Base-by-base conservation (phyloP, 2,113 vertebrate genomes). In the Narcine bancroftii region DNA sequence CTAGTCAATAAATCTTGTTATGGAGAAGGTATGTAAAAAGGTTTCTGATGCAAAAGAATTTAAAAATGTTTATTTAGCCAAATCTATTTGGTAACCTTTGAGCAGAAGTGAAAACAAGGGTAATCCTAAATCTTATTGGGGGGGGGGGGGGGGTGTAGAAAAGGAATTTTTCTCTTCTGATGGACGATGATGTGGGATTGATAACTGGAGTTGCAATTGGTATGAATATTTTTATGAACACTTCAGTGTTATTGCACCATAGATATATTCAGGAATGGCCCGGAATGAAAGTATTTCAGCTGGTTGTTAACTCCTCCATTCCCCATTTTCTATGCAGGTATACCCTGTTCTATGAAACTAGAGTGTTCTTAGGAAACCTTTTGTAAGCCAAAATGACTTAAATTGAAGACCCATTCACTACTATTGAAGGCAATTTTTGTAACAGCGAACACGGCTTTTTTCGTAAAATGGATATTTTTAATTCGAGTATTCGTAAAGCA, bases 1-100 rank as follows among this genome's bases (percentile, higher is more conserved):
- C 97, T 99, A 26, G 97, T 99, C 93, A 99, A 99, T 95, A 98
- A 98, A 94, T 99, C 98, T 92, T 99, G 98, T 95, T 99, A 99
- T 92, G 96, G 98, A 95, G 97, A 99, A 87, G 99, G 99, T 99
- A 72, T 79, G 92, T 76, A 92, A 39, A 29, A 69, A 76, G 71
- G 7, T 92, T 66, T 36, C 13, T 17, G 60, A 53, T 33, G 26
- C 39, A 15, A 10, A 63, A 26, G 0, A 26, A 24, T 42, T 79
- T 92, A 7, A 50, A 47, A 24, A 7, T 47, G 5, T 60, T 73
- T 10, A 56, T 17, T 47, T 56, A 4, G 36, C 33, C 29, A 19
- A 42, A 36, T 53, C 45, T 92, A 73, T 21, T 39, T 72, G 13
- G 21, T 72, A 21, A 92, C n/a, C n/a, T 53, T 7, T 50, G 39